Percentiles rank a stretch among this genome's conserved stretches.
Evolutionary conservation across 2,888 invertebrate genomes (phyloP).

Genomic region (Philonicus albiceps): DNA sequence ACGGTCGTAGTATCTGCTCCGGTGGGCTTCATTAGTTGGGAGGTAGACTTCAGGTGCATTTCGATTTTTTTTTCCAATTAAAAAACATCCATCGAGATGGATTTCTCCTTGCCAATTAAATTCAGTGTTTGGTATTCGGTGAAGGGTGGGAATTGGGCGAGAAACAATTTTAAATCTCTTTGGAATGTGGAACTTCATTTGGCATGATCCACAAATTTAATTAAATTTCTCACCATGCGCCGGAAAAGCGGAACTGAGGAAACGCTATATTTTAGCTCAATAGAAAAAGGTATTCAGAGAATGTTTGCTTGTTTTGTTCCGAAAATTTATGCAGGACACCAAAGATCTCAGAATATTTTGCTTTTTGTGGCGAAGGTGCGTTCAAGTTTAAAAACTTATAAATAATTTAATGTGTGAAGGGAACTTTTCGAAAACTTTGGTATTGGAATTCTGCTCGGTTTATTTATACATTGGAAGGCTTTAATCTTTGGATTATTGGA

Average conservation of each 20-base stretch:
- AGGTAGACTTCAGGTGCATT: slow-evolving; percentile 1
- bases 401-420: background rate
- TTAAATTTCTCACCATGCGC: background rate
- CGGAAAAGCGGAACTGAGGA: background rate
- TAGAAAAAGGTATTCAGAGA: background rate
- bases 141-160: background rate
- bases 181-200: background rate
- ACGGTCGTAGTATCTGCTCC: background rate
- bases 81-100: background rate
- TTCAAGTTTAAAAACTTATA: background rate
- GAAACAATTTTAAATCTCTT: background rate
- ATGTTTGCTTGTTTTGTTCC: background rate
- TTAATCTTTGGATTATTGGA: no score
- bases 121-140: background rate
- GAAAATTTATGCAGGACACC: background rate
- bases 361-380: background rate
- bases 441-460: background rate
- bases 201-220: background rate
- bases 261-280: background rate
- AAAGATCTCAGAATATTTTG: background rate
- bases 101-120: background rate
- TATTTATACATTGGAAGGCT: no score
- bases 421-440: background rate
- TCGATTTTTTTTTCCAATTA: slow-evolving; percentile 3
- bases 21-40: background rate